phyloP scores from a whole-genome alignment of 2,113 vertebrate species.

The Actenoides hombroni region DNA sequence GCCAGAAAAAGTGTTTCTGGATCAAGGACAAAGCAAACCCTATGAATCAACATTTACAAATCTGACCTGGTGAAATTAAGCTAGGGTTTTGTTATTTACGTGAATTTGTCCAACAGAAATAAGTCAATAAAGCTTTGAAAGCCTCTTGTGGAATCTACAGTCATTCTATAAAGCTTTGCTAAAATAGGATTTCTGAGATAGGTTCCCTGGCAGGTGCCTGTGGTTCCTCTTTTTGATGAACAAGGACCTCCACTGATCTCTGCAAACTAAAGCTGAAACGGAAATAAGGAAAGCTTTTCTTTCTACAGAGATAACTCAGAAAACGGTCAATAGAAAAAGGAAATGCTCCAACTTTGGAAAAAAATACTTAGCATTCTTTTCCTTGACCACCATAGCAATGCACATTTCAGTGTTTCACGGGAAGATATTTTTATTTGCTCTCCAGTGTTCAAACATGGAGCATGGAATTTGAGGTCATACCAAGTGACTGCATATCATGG shows the following conservation, averaged over 20 bases:
- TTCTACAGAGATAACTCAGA: not conserved
- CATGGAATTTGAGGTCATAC: not conserved
- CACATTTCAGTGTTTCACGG: not conserved
- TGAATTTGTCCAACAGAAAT: not conserved
- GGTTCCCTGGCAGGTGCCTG: not conserved
- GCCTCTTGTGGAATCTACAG: not conserved
- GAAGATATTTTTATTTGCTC: not conserved
- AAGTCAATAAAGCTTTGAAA: not conserved
- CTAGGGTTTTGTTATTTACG: not conserved
- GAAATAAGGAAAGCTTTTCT: not conserved
- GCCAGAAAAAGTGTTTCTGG: not conserved
- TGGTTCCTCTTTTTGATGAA: not conserved
- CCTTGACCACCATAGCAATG: not conserved
- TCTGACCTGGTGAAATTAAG: not conserved
- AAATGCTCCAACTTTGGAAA: not conserved
- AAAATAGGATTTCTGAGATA: not conserved
- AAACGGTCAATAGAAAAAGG: not conserved
- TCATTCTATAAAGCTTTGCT: not conserved
- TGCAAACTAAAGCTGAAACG: not conserved
- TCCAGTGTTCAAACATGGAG: not conserved
- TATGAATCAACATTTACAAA: not conserved
- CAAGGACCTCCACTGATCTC: not conserved
- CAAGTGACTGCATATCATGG: fast-evolving
- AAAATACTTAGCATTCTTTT: not conserved
- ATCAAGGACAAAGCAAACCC: not conserved